phyloP scores from a whole-genome alignment of 2,888 invertebrate genomes.

The Shargacucullia verbasci region DNA sequence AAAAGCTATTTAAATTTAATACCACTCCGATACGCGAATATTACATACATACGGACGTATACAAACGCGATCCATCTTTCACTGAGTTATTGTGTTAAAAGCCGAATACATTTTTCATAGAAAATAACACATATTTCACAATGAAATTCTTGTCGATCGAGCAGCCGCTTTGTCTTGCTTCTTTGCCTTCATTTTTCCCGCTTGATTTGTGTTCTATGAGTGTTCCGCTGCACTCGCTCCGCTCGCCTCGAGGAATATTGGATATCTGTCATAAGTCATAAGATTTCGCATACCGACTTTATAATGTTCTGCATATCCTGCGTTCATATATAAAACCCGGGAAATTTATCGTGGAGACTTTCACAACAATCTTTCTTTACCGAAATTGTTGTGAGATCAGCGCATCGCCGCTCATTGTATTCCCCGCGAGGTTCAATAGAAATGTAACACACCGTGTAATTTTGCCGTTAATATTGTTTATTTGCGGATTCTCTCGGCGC shows the following conservation, averaged over 20 bases:
- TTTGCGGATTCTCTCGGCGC: constrained; percentile 55
- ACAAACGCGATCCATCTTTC: constrained; percentile 56
- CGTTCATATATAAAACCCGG: constrained; percentile 59
- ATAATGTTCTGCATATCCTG: constrained; percentile 71
- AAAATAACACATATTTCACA: constrained; percentile 83
- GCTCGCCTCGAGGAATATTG: constrained; percentile 77
- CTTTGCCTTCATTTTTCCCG: constrained; percentile 74
- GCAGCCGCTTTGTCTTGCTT: constrained; percentile 79
- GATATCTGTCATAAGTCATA: constrained; percentile 83
- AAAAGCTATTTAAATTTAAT: constrained; percentile 37
- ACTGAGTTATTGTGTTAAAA: constrained; percentile 74
- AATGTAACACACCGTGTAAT: constrained; percentile 53
- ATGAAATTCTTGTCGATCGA: constrained; percentile 81
- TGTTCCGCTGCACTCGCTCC: constrained; percentile 75
- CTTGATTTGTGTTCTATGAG: constrained; percentile 83
- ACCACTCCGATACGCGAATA: constrained; percentile 31
- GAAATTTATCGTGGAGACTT: constrained; percentile 57
- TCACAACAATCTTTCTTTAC: constrained; percentile 40
- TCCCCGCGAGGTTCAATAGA: constrained; percentile 22
- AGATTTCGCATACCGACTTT: constrained; percentile 77
- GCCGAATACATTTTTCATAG: constrained; percentile 77
- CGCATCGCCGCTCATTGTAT: constrained; percentile 36
- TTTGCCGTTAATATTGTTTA: constrained; percentile 62
- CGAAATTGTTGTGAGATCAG: constrained; percentile 51
- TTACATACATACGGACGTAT: constrained; percentile 33